phyloP scores from a whole-genome alignment of 1,140 invertebrate genomes.

The Ridgeia piscesae region DNA sequence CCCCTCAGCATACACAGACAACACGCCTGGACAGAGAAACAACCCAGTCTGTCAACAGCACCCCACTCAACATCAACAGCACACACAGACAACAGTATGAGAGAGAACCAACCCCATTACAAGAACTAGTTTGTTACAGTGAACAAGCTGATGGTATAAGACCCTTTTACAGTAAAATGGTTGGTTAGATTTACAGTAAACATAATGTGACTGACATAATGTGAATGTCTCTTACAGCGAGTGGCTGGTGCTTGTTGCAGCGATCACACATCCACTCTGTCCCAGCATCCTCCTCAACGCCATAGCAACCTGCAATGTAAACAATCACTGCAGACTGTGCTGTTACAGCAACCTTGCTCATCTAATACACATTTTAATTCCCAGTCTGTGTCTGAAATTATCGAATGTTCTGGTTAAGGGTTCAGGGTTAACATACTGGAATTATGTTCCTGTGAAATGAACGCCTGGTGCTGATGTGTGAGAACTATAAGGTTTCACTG shows the following conservation, averaged over 20 bases:
- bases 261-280: constrained; percentile 51
- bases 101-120: constrained; percentile 24
- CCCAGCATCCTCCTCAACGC: constrained; percentile 34
- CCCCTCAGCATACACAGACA: constrained; percentile 65
- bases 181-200: not conserved
- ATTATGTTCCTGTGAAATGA: too few relatives aligned
- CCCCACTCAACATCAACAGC: constrained; percentile 63
- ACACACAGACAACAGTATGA: constrained; percentile 62
- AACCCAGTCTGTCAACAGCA: not conserved
- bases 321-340: not conserved
- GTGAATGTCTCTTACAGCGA: constrained; percentile 27
- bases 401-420: too few relatives aligned
- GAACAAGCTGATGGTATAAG: too few relatives aligned
- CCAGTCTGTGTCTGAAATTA: too few relatives aligned
- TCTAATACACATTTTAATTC: not conserved
- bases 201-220: not conserved
- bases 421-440: too few relatives aligned
- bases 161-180: not conserved
- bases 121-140: too few relatives aligned
- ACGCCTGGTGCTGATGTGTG: too few relatives aligned
- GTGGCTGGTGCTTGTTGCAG: constrained; percentile 35
- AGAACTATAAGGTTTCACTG: too few relatives aligned
- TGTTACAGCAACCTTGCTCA: not conserved
- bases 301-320: constrained; percentile 49
- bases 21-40: constrained; percentile 49